Evolutionary conservation across 2,113 vertebrate genomes (phyloP).

Genomic region (Solenodon paradoxus): DNA sequence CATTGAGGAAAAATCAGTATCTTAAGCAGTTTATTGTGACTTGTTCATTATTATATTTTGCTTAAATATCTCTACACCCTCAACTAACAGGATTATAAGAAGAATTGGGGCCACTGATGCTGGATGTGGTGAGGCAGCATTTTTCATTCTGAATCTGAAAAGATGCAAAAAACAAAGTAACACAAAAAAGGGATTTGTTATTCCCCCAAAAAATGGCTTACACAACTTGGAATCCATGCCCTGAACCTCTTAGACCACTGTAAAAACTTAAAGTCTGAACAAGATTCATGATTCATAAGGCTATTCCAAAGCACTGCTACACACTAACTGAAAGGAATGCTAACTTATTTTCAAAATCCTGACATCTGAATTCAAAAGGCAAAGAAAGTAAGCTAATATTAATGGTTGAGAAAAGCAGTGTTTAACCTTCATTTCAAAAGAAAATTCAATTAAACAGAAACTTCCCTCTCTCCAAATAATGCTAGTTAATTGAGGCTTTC

Average conservation of each 20-base stretch:
- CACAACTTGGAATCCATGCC: background rate
- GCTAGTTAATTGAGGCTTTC: constrained; percentile 1
- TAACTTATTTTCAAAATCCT: constrained; percentile 11
- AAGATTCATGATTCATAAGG: background rate
- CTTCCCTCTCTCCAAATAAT: constrained; percentile 17
- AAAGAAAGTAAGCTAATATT: background rate
- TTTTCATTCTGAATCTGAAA: constrained; percentile 10
- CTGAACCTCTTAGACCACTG: background rate
- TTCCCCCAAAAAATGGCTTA: background rate
- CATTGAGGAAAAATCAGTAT: background rate
- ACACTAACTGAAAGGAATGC: background rate
- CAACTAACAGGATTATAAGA: background rate
- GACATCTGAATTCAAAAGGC: background rate
- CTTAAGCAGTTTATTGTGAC: background rate
- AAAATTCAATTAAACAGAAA: constrained; percentile 45
- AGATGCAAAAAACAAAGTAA: background rate
- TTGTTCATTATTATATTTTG: background rate
- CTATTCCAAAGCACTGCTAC: background rate
- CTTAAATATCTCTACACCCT: background rate
- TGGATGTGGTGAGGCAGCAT: background rate
- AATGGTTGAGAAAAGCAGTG: background rate
- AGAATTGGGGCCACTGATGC: background rate
- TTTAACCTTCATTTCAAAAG: constrained; percentile 13
- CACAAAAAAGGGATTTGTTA: background rate
- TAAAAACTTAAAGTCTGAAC: background rate